A percentile compares a stretch with the other conserved stretches of the same genome.
Conservation (phyloP, 2,888 invertebrate genomes). For the Parthenolecanium corni region DNA sequence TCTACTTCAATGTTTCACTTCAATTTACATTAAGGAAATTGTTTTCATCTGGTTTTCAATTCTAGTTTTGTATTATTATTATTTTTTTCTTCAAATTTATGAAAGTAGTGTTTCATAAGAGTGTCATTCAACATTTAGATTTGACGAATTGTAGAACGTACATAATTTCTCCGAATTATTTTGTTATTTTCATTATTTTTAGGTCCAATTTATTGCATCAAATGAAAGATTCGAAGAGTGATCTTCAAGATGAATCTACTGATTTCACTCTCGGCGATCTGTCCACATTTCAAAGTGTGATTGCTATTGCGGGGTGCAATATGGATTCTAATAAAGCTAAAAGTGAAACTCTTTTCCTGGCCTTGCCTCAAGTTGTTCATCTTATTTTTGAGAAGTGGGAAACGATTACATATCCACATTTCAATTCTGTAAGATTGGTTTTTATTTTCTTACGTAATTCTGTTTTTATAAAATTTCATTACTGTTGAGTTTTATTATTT, state of each 20-base stretch:
- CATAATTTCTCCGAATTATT: no score
- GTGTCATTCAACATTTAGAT: no score
- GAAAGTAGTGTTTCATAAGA: no score
- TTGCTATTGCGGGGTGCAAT: slow-evolving; percentile 15
- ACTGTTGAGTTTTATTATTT: neutral
- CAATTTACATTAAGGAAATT: no score
- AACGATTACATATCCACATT: slow-evolving; percentile 18
- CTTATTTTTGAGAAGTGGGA: slow-evolving; percentile 22
- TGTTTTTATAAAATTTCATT: neutral
- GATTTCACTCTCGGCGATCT: slow-evolving; percentile 13
- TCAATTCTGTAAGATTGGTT: slow-evolving; percentile 6
- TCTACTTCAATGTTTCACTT: neutral
- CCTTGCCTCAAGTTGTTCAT: slow-evolving; percentile 19
- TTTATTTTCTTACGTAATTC: neutral
- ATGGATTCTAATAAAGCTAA: slow-evolving; percentile 17
- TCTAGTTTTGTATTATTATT: no score
- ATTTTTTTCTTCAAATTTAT: no score
- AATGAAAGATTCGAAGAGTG: slow-evolving; percentile 18
- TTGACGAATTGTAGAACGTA: no score
- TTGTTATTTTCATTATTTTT: neutral
- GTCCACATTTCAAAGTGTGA: slow-evolving; percentile 18
- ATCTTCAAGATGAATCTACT: neutral
- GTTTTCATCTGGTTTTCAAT: no score
- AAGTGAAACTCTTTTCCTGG: slow-evolving; percentile 16
- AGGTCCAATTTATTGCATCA: slow-evolving; percentile 20